Evolutionary conservation across 2,888 invertebrate species (phyloP).

Genomic region (Teinopalpus imperialis): DNA sequence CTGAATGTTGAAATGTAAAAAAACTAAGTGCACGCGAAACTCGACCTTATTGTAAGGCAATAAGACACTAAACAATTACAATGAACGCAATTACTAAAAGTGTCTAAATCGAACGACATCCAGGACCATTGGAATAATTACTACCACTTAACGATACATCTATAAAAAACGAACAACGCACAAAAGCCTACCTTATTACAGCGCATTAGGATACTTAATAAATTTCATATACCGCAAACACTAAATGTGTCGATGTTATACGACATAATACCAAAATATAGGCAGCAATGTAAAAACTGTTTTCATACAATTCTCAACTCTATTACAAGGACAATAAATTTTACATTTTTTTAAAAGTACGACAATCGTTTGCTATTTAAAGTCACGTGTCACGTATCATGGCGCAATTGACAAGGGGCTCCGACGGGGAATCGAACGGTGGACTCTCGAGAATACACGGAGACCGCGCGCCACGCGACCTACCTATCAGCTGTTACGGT

Average conservation of each 20-base stretch:
- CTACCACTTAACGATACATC: too few species aligned
- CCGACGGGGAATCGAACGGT: conserved; percentile 34
- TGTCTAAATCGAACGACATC: background rate
- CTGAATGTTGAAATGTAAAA: too few species aligned
- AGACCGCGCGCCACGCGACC: conserved; percentile 37
- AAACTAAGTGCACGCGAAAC: background rate
- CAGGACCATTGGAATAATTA: too few species aligned
- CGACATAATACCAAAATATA: background rate
- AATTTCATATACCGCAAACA: background rate
- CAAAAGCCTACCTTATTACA: background rate
- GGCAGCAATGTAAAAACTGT: background rate
- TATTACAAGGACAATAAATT: background rate
- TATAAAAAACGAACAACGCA: too few species aligned
- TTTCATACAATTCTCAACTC: conserved; percentile 1
- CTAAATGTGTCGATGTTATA: background rate
- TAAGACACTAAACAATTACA: background rate
- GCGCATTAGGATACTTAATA: background rate
- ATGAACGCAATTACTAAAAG: background rate
- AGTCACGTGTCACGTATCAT: conserved; percentile 33
- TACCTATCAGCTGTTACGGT: background rate
- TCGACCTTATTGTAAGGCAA: background rate
- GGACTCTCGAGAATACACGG: conserved; percentile 38
- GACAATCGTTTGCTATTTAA: background rate
- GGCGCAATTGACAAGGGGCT: conserved; percentile 28
- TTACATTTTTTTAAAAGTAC: background rate